Percentiles rank a stretch among this genome's conserved stretches.
Conservation (phyloP, 2,113 vertebrate species). For the Eira barbara region DNA sequence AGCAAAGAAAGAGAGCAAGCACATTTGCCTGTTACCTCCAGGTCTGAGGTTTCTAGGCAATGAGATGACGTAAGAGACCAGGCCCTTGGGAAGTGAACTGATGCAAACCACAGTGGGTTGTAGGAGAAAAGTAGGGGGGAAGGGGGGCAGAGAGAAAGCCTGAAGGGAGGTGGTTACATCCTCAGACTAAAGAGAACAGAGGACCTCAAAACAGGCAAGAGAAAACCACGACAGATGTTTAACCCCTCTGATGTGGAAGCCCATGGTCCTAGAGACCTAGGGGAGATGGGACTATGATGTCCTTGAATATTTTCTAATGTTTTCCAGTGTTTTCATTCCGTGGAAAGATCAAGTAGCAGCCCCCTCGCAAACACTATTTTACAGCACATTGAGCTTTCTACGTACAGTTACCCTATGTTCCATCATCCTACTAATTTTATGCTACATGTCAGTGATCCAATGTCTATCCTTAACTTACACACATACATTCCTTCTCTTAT, state of each 20-base stretch:
- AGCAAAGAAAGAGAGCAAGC: conserved; percentile 52
- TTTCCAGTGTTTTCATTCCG: not conserved
- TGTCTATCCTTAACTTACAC: not conserved
- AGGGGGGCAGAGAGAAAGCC: not conserved
- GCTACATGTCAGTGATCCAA: not conserved
- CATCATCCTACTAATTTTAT: not conserved
- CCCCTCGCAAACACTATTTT: not conserved
- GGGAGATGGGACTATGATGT: not conserved
- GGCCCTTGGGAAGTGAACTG: not conserved
- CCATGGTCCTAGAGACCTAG: not conserved
- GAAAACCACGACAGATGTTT: not conserved
- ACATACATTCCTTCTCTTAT: not conserved
- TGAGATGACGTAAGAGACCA: not conserved
- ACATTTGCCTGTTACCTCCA: conserved; percentile 55
- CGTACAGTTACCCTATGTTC: not conserved
- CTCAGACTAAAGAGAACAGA: not conserved
- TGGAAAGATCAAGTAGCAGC: not conserved
- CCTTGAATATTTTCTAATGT: not conserved
- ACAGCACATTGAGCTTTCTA: not conserved
- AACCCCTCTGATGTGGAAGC: not conserved
- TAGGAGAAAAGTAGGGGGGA: not conserved
- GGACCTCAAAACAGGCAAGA: not conserved
- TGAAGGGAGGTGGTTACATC: not conserved
- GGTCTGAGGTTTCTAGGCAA: not conserved
- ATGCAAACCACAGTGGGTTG: not conserved